Conservation (phyloP, 2,113 vertebrate genomes). For the Alethe castanea region DNA sequence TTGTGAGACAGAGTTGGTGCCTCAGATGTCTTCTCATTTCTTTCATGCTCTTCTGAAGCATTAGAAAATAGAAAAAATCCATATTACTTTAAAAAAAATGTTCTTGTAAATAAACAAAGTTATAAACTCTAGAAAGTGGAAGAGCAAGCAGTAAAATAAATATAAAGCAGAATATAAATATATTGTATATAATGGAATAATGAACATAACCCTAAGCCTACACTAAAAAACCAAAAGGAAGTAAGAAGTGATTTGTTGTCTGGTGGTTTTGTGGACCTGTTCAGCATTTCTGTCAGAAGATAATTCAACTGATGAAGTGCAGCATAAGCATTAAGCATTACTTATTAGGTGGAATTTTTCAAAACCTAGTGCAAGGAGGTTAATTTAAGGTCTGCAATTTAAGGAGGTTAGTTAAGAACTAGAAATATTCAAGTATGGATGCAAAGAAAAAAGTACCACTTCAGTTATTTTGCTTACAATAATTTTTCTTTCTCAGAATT, state of each 20-base stretch:
- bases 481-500: not conserved
- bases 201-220: not conserved
- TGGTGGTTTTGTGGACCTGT: not conserved
- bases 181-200: not conserved
- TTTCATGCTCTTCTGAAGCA: not conserved
- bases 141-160: not conserved
- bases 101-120: not conserved
- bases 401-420: not conserved
- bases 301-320: not conserved
- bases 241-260: not conserved
- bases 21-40: not conserved
- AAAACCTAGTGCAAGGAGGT: not conserved
- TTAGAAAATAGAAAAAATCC: not conserved
- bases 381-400: not conserved
- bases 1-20: not conserved
- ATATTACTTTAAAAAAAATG: not conserved
- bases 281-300: not conserved
- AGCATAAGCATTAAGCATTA: not conserved
- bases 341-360: not conserved
- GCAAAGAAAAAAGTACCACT: not conserved
- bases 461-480: not conserved
- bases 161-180: not conserved
- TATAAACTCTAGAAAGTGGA: not conserved
- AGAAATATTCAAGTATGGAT: not conserved
- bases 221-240: not conserved